A percentile compares a stretch with the other conserved stretches of the same genome.
These are phyloP conservation scores for Amiota communis DNA, from an alignment of 2,888 invertebrate species.

Conservation along the genomic window DNA sequence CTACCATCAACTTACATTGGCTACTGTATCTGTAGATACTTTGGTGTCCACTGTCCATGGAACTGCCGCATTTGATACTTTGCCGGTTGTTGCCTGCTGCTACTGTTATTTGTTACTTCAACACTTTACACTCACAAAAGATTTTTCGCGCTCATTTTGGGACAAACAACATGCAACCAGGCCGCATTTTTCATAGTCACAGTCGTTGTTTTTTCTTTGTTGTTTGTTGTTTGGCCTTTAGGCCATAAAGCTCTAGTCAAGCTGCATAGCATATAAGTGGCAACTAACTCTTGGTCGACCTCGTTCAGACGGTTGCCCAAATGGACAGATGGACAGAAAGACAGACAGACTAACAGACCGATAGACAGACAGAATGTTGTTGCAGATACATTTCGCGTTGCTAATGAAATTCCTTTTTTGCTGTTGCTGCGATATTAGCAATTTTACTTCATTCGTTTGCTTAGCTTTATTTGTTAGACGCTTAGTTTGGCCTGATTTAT, in stretches of 20 bases:
- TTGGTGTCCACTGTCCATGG: too few relatives aligned
- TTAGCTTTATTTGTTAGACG: neutral
- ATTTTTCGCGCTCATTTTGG: neutral
- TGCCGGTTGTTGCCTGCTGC: slow-evolving; percentile 40
- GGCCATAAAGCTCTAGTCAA: slow-evolving; percentile 18
- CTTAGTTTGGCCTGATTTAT: neutral
- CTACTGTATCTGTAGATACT: too few relatives aligned
- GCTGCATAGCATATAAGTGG: neutral
- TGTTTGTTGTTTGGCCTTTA: slow-evolving; percentile 20
- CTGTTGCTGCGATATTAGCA: too few relatives aligned
- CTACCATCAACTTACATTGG: neutral
- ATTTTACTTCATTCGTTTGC: too few relatives aligned
- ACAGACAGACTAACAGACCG: neutral
- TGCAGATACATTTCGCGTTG: neutral
- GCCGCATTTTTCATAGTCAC: neutral
- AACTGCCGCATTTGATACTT: slow-evolving; percentile 27
- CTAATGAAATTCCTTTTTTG: slow-evolving; percentile 21
- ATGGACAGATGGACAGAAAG: too few relatives aligned
- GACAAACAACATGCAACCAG: neutral
- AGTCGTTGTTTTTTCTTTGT: neutral
- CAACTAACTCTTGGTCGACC: too few relatives aligned
- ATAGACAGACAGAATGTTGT: neutral
- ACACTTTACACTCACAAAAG: slow-evolving; percentile 62
- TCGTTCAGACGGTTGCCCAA: too few relatives aligned
- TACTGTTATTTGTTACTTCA: slow-evolving; percentile 62